Evolutionary conservation across 2,113 vertebrate genomes (phyloP).

Genomic region (Ariopsis seemanni): DNA sequence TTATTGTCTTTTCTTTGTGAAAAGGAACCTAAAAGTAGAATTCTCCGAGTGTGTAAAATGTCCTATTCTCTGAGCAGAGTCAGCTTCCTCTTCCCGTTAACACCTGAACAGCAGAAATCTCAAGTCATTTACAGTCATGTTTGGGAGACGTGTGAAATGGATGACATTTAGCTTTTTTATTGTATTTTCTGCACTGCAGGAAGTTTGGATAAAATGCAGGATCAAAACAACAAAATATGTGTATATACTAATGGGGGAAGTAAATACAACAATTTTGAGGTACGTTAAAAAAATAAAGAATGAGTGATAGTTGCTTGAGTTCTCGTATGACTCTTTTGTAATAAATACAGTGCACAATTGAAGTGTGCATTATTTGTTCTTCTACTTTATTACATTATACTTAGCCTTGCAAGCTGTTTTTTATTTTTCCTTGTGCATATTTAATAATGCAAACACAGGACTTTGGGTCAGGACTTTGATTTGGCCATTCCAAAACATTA

Average conservation of each 20-base stretch:
- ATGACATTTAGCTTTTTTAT: not conserved
- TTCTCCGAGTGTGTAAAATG: constrained; percentile 56
- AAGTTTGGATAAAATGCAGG: constrained; percentile 14
- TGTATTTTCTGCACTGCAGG: constrained; percentile 15
- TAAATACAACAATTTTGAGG: constrained; percentile 13
- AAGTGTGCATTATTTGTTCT: not conserved
- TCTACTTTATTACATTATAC: not conserved
- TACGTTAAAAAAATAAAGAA: constrained; percentile 25
- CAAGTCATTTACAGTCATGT: constrained; percentile 12
- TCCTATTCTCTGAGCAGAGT: not conserved
- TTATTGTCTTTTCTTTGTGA: constrained; percentile 64
- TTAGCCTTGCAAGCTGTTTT: not conserved
- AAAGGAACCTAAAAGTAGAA: constrained; percentile 60
- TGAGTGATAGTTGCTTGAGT: not conserved
- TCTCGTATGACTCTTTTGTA: not conserved
- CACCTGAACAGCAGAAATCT: not conserved
- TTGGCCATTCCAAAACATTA: too few relatives aligned
- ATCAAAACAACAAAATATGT: constrained; percentile 16
- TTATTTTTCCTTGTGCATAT: not conserved
- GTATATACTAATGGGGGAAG: constrained; percentile 22
- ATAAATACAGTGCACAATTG: not conserved
- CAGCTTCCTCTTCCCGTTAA: not conserved
- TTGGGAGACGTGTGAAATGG: not conserved
- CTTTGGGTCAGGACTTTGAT: too few relatives aligned
- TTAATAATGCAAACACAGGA: not conserved